Base-by-base conservation (phyloP, 2,113 vertebrate species). In the Danio rerio region DNA sequence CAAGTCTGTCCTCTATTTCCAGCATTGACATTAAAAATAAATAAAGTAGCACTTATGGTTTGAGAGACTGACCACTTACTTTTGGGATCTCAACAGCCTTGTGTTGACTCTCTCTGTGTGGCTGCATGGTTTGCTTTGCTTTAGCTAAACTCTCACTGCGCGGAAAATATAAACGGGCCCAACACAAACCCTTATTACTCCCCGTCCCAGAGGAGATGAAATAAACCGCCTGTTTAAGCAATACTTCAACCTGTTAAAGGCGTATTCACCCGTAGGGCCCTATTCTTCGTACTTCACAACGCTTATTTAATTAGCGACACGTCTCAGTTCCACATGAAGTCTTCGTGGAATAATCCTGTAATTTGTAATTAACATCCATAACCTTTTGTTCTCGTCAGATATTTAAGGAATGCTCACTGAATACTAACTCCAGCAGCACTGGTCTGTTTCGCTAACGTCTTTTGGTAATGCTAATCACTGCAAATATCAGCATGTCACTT, bases 321-420 rank as follows among this genome's bases (percentile, higher is more conserved):
- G 21, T 79, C 78, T 76, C 40, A 21, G 75, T 88, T 90, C 63
- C 69, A 58, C 77, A 71, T 68, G 53, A 80, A 56, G 49, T 73
- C 70, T 42, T 6, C 5, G 21, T 20, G 7, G 52, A 86, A 40
- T 77, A 80, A 86, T 68, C 21, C 42, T 85, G 78, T 82, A n/a
- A 81, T 89, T 84, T 78, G 52, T 84, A 86, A 81, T 87, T 84
- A 86, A 81, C 62, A 79, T 81, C 65, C 85, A 73, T 83, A 87
- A 86, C 81, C 81, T 86, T 87, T 88, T 78, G 78, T 83, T 71
- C 80, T 65, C 63, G 77, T 42, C 69, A 88, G 73, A 83, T 82
- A 83, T 88, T 83, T 83, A 62, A 78, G 66, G 65, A 88, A 88
- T 81, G 68, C 47, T 69, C 5, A 2, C 16, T 31, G 83, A 87